Percentiles rank a stretch among this genome's conserved stretches.
These are phyloP conservation scores for Drosophila paracracens DNA, from an alignment of 2,888 invertebrate species.

Conservation along the genomic window DNA sequence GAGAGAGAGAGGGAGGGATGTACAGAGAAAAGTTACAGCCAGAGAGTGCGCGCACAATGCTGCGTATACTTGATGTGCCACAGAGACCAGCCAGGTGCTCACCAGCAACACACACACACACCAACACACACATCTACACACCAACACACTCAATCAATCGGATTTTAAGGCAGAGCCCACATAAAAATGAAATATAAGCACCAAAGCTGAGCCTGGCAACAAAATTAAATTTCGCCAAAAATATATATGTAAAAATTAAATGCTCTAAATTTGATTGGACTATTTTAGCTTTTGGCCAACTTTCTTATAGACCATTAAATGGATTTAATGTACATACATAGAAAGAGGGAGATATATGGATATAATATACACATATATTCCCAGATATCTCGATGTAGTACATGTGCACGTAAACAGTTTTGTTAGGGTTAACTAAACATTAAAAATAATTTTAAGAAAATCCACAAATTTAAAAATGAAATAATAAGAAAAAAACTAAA, in stretches of 20 bases:
- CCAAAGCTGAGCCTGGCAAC: constrained; percentile 31
- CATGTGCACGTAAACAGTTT: accelerated
- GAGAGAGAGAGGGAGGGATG: constrained; percentile 9
- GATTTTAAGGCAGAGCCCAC: constrained; percentile 27
- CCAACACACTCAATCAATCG: constrained; percentile 52
- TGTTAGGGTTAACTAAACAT: neutral
- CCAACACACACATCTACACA: constrained; percentile 8
- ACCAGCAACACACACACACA: constrained; percentile 19
- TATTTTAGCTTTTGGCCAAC: neutral
- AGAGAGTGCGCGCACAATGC: constrained; percentile 57
- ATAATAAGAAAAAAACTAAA: neutral
- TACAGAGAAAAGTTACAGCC: constrained; percentile 10
- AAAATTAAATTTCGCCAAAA: constrained; percentile 13
- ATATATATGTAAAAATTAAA: neutral
- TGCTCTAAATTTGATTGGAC: neutral
- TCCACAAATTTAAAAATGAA: neutral
- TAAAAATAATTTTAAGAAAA: too few species aligned
- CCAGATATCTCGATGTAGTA: neutral
- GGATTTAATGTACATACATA: neutral
- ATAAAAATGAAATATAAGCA: constrained; percentile 10
- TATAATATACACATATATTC: neutral
- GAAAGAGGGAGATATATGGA: neutral
- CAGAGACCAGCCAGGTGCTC: constrained; percentile 49
- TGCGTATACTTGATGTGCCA: constrained; percentile 52
- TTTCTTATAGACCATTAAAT: neutral